A percentile compares a stretch with the other conserved stretches of the same genome.
Conservation (phyloP, 2,113 vertebrate species). For the Nycticryphes semicollaris region DNA sequence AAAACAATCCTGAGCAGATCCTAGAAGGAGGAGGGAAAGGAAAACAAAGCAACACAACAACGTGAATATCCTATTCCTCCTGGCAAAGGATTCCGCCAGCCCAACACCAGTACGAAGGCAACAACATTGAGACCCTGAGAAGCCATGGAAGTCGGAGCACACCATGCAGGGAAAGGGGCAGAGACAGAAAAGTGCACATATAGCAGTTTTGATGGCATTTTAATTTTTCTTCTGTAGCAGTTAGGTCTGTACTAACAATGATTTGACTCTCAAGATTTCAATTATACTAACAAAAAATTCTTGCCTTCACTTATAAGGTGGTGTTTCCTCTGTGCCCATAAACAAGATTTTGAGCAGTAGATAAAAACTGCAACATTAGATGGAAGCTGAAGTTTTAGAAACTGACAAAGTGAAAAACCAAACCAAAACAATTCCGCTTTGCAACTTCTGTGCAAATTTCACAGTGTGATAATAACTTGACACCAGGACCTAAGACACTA, state of each 20-base stretch:
- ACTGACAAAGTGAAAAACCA: neutral
- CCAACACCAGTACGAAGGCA: fast-evolving
- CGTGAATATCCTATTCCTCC: neutral
- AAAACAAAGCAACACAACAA: neutral
- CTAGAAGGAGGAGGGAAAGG: neutral
- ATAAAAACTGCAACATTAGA: neutral
- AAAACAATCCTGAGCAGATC: neutral
- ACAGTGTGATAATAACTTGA: no score
- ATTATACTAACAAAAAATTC: neutral
- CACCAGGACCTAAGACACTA: neutral
- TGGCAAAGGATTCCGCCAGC: neutral
- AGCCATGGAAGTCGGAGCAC: neutral
- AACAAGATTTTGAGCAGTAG: neutral
- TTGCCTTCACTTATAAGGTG: neutral
- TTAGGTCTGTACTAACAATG: neutral
- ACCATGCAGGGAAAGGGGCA: neutral
- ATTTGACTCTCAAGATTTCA: neutral
- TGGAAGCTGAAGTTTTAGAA: neutral
- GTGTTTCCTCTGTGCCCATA: neutral
- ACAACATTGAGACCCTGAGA: fast-evolving
- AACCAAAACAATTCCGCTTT: neutral
- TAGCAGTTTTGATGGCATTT: neutral
- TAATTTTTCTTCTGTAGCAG: neutral
- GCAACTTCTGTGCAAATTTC: neutral
- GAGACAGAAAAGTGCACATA: neutral